Evolutionary conservation across 2,797 vertebrate species (phyloP).

Genomic region (Streptopelia turtur): DNA sequence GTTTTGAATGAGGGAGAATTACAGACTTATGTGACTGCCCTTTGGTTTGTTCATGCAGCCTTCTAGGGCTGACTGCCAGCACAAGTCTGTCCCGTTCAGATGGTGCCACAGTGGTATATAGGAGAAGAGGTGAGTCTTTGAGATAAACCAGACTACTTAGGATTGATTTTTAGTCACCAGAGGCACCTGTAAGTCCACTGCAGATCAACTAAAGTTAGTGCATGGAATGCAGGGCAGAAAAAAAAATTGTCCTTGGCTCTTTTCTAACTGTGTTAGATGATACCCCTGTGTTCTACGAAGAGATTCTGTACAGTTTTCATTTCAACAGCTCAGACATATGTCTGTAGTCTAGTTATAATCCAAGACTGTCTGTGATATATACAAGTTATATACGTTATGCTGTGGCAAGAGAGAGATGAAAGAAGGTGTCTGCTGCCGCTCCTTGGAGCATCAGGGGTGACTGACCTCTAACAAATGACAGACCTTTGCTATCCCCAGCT

Average conservation of each 20-base stretch:
- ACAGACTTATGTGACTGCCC: background rate
- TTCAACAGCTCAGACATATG: background rate
- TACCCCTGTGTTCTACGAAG: background rate
- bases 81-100: background rate
- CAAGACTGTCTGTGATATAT: background rate
- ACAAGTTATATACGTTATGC: background rate
- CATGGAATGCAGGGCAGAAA: background rate
- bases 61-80: background rate
- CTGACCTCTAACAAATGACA: background rate
- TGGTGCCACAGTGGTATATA: background rate
- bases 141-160: background rate
- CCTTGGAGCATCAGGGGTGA: background rate
- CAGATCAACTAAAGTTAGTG: background rate
- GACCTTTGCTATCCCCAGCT: background rate
- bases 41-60: background rate
- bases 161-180: constrained; percentile 7
- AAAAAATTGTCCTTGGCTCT: background rate
- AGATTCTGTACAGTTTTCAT: background rate
- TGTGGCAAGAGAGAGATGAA: background rate
- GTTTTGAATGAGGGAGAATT: background rate
- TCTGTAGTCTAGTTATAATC: background rate
- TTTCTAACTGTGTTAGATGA: background rate
- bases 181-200: background rate
- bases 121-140: background rate
- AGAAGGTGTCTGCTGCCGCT: background rate